Conservation (phyloP, 2,797 vertebrate species). For the Cryptoprocta ferox region DNA sequence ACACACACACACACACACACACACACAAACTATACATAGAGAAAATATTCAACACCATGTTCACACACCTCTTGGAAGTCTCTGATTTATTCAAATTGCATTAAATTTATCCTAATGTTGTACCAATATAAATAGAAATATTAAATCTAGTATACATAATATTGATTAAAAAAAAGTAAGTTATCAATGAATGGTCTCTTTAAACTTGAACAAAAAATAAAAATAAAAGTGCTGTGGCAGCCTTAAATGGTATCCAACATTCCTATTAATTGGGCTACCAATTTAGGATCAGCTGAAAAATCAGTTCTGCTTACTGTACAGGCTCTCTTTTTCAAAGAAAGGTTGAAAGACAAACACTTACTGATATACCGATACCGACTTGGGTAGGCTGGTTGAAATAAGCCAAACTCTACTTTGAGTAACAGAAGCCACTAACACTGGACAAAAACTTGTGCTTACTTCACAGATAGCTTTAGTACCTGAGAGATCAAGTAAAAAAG, state of each 20-base stretch:
- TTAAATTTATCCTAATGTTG: slow-evolving; percentile 37
- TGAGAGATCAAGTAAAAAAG: background rate
- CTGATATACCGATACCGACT: background rate
- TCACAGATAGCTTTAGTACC: background rate
- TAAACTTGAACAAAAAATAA: background rate
- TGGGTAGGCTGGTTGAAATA: background rate
- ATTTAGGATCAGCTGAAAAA: background rate
- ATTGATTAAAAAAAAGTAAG: background rate
- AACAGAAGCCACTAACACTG: background rate
- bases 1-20: too few species aligned
- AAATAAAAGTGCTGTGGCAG: background rate
- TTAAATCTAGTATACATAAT: background rate
- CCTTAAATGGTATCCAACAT: background rate
- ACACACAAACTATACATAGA: too few species aligned
- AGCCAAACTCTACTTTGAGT: background rate
- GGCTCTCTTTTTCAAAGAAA: background rate
- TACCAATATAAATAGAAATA: background rate
- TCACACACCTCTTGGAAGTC: background rate
- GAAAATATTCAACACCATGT: background rate
- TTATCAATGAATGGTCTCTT: background rate
- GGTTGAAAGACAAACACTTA: background rate
- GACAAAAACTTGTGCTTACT: background rate
- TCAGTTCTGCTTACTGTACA: background rate
- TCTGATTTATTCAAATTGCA: background rate
- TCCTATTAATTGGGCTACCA: background rate